Percentiles rank a stretch among this genome's conserved stretches.
phyloP scores from a whole-genome alignment of 2,113 vertebrate species.

The Hippopotamus amphibius region DNA sequence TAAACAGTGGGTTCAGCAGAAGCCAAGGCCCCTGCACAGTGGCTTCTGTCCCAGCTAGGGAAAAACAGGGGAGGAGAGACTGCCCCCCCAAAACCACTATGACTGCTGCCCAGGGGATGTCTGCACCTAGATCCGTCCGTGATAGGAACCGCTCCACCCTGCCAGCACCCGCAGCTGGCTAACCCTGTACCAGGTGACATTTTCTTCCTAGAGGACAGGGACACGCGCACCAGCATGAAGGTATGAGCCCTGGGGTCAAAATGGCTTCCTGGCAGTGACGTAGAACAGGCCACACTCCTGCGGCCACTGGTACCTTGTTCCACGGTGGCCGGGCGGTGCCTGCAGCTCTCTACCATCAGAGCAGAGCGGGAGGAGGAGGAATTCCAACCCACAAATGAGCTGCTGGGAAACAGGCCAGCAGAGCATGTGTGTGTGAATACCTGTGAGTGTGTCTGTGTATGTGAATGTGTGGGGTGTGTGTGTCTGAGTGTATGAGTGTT shows the following conservation, averaged over 20 bases:
- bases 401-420: not conserved
- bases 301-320: not conserved
- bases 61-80: not conserved
- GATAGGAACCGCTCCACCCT: not conserved
- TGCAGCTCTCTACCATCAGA: not conserved
- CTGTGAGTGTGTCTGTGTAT: not conserved
- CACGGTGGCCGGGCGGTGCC: not conserved
- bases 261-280: not conserved
- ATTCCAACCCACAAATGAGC: not conserved
- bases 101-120: no score
- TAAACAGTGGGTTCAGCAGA: not conserved
- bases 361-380: not conserved
- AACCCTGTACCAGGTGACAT: no score
- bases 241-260: not conserved
- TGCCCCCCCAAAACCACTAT: not conserved
- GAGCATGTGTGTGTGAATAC: rapidly evolving
- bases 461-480: not conserved
- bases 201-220: not conserved
- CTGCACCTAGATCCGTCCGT: not conserved
- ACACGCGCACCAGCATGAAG: rapidly evolving
- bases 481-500: not conserved
- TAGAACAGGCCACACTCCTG: no score
- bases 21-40: not conserved
- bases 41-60: not conserved
- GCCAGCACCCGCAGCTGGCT: not conserved